Conservation (phyloP, 2,888 invertebrate genomes). For the Strigamia maritima region DNA sequence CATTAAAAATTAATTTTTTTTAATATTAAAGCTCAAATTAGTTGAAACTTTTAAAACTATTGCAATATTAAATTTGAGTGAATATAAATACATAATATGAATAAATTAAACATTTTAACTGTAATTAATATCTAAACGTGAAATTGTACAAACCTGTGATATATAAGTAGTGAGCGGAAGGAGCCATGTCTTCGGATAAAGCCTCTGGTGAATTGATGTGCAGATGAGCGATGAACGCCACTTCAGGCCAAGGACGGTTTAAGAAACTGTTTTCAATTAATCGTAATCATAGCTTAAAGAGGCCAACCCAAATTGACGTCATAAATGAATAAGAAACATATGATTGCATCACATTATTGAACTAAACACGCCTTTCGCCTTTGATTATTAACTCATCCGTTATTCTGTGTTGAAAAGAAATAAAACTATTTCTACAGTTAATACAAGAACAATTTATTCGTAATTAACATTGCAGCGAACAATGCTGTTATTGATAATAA, state of each 20-base stretch:
- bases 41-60: no score
- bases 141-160: not conserved
- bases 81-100: not conserved
- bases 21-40: no score
- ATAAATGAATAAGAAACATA: not conserved
- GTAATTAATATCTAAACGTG: not conserved
- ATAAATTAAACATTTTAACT: not conserved
- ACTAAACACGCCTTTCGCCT: slow-evolving; percentile 24
- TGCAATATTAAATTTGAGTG: not conserved
- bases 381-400: slow-evolving; percentile 1
- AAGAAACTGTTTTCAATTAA: slow-evolving; percentile 30
- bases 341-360: not conserved
- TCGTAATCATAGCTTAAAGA: not conserved
- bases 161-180: slow-evolving; percentile 21
- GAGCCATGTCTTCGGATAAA: slow-evolving; percentile 24
- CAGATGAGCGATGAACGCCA: slow-evolving; percentile 1
- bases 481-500: not conserved
- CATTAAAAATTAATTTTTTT: no score
- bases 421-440: not conserved
- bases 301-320: slow-evolving; percentile 26
- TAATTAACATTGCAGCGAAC: not conserved
- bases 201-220: slow-evolving; percentile 12
- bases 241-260: slow-evolving; percentile 30
- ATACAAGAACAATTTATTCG: not conserved
- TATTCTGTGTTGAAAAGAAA: not conserved